Evolutionary conservation across 2,797 vertebrate genomes (phyloP).

Genomic region (Labroides dimidiatus): DNA sequence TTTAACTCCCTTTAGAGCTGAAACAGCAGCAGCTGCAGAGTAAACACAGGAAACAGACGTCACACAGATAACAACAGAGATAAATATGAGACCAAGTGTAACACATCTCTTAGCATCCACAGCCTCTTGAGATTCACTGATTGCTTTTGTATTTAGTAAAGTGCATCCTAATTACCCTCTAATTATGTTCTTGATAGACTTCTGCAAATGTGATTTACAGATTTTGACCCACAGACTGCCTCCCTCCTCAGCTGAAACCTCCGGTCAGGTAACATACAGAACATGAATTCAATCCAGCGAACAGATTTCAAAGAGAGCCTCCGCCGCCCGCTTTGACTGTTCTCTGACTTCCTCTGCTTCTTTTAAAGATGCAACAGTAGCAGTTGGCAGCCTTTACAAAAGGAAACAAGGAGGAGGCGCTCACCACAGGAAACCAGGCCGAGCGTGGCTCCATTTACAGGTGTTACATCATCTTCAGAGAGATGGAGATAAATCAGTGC

Average conservation of each 20-base stretch:
- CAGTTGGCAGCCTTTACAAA: constrained; percentile 40
- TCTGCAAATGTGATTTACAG: constrained; percentile 21
- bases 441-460: constrained; percentile 10
- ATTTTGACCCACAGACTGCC: constrained; percentile 5
- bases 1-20: neutral
- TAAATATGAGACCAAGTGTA: neutral
- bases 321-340: constrained; percentile 22
- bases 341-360: constrained; percentile 24
- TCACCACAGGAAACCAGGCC: constrained; percentile 24
- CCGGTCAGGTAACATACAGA: neutral
- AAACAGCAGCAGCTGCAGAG: neutral
- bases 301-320: neutral
- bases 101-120: constrained; percentile 2
- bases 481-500: constrained; percentile 6
- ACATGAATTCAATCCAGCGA: neutral
- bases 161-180: constrained; percentile 1
- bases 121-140: constrained; percentile 14
- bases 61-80: constrained; percentile 1
- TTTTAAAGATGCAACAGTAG: constrained; percentile 43
- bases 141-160: constrained; percentile 25
- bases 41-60: neutral
- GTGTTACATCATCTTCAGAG: constrained; percentile 41
- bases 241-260: constrained; percentile 4
- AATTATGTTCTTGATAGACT: constrained; percentile 25
- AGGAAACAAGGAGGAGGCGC: constrained; percentile 34